Percentiles rank a stretch among this genome's conserved stretches.
These are phyloP conservation scores for Mesorhabditis belari DNA, from an alignment of 2,888 invertebrate species.

Conservation along the genomic window DNA sequence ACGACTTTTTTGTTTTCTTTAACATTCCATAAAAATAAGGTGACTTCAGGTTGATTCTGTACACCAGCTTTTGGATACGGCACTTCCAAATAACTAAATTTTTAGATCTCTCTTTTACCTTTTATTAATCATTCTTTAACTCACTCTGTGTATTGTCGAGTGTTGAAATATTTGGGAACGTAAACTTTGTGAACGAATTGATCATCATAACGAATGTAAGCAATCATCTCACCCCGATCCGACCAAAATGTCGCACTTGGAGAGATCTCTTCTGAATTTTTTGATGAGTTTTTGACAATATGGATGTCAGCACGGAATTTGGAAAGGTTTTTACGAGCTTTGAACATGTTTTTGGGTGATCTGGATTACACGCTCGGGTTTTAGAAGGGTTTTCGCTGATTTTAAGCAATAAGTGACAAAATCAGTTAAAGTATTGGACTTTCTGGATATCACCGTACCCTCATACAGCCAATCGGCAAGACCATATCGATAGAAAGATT, in stretches of 20 bases:
- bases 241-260: conserved; percentile 34
- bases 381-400: too few species aligned
- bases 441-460: conserved; percentile 6
- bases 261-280: conserved; percentile 35
- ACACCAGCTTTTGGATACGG: conserved; percentile 45
- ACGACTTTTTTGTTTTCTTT: conserved; percentile 28
- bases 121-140: neutral
- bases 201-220: conserved; percentile 29
- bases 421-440: neutral
- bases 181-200: conserved; percentile 28
- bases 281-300: neutral
- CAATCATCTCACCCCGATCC: conserved; percentile 26
- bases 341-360: too few species aligned
- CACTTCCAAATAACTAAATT: conserved; percentile 28
- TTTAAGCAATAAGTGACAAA: neutral
- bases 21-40: conserved; percentile 41
- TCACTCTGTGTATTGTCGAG: conserved; percentile 25
- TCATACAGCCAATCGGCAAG: conserved; percentile 34
- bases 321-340: too few species aligned
- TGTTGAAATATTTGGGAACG: conserved; percentile 23
- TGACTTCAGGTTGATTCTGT: conserved; percentile 23
- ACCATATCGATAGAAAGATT: conserved; percentile 22
- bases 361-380: too few species aligned
- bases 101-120: neutral
- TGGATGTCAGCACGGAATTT: neutral